Conservation (phyloP, 2,797 vertebrate species). For the Spheniscus humboldti region DNA sequence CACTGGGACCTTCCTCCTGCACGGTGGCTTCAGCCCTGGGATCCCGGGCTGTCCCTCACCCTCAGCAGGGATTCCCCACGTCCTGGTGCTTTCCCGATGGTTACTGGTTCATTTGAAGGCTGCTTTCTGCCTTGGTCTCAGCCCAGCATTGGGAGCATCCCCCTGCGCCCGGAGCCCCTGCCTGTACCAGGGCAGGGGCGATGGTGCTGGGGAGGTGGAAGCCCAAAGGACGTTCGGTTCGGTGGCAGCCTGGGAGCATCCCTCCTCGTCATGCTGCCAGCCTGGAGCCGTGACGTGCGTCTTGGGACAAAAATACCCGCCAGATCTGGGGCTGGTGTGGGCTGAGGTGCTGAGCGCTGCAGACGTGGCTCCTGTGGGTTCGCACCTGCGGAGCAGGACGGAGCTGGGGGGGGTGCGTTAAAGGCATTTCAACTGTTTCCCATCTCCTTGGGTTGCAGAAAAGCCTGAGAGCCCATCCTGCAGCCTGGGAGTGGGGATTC, state of each 20-base stretch:
- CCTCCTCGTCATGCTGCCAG: fast-evolving
- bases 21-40: background rate
- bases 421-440: background rate
- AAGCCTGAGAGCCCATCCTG: background rate
- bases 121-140: background rate
- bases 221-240: background rate
- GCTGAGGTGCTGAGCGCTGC: background rate
- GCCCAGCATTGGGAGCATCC: background rate
- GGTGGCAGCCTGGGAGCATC: background rate
- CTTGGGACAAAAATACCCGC: fast-evolving
- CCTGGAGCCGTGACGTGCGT: background rate
- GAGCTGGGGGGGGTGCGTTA: fast-evolving
- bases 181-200: fast-evolving
- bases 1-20: background rate
- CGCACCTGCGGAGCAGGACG: background rate
- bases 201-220: background rate
- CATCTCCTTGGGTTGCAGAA: background rate
- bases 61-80: background rate
- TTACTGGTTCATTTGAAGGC: background rate
- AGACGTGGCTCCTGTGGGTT: fast-evolving
- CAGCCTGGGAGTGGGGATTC: background rate
- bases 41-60: fast-evolving
- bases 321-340: background rate
- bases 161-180: background rate
- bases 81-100: background rate